These are phyloP conservation scores for Hemitrygon akajei DNA, from an alignment of 2,797 vertebrate species.

Conservation along the genomic window DNA sequence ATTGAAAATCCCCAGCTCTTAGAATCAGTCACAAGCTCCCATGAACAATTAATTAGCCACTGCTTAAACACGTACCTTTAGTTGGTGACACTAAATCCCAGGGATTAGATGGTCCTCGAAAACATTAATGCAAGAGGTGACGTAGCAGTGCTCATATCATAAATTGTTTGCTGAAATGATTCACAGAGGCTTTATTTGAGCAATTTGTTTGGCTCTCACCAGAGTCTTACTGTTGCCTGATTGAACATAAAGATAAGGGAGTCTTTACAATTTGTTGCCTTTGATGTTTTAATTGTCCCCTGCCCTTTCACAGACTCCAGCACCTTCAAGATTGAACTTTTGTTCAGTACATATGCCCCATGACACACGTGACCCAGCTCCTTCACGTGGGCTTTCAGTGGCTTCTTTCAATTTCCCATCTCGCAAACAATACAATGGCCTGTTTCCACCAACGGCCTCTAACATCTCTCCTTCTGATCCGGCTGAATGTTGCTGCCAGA, in stretches of 20 bases:
- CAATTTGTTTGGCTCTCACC: background rate
- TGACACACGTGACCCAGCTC: background rate
- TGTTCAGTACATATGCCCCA: background rate
- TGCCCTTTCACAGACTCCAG: background rate
- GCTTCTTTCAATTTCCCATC: background rate
- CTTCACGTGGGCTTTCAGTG: background rate
- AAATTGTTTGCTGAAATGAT: background rate
- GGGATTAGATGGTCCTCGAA: conserved; percentile 12
- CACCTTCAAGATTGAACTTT: background rate
- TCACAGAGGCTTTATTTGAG: background rate
- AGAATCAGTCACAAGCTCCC: background rate
- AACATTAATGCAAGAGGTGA: background rate
- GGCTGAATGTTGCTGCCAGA: background rate
- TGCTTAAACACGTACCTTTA: conserved; percentile 5
- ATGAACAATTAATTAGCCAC: background rate
- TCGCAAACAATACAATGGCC: background rate
- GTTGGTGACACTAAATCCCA: conserved; percentile 4
- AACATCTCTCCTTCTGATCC: too few species aligned
- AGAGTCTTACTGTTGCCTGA: background rate
- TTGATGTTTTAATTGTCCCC: conserved; percentile 21
- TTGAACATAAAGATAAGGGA: background rate
- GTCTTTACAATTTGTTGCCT: background rate
- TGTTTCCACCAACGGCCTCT: too few species aligned
- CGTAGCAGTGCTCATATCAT: background rate
- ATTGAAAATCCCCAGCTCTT: background rate